A percentile compares a stretch with the other conserved stretches of the same genome.
Evolutionary conservation across 2,888 invertebrate species (phyloP).

Genomic region (Trachelus stipa): DNA sequence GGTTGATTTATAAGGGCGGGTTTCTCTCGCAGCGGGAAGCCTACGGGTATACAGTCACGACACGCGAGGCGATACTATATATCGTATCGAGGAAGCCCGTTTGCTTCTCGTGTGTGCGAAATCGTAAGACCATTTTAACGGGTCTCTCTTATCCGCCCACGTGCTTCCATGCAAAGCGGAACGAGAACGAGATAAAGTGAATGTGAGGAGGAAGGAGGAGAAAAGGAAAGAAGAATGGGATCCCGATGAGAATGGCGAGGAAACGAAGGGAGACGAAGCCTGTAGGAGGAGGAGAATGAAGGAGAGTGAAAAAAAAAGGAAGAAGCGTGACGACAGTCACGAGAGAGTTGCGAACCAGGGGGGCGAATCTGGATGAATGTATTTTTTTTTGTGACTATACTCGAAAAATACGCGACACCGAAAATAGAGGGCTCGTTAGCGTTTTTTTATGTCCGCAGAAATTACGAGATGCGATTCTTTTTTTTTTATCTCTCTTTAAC

Average conservation of each 20-base stretch:
- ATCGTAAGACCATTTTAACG: not conserved
- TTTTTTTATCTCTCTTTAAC: not conserved
- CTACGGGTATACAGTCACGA: not conserved
- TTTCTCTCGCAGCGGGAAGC: conserved; percentile 18
- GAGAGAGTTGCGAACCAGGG: not conserved
- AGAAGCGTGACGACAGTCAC: not conserved
- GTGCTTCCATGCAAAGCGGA: not conserved
- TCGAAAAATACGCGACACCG: not conserved
- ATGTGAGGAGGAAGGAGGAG: not conserved
- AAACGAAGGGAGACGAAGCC: not conserved
- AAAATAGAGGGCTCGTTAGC: not conserved
- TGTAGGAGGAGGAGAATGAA: not conserved
- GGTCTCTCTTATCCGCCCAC: conserved; percentile 1
- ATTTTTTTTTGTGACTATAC: not conserved
- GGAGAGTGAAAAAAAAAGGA: not conserved
- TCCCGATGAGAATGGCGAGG: not conserved
- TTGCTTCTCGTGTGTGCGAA: not conserved
- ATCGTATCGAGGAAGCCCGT: conserved; percentile 4
- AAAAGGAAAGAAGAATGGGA: conserved; percentile 1
- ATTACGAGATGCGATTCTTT: not conserved
- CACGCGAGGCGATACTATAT: not conserved
- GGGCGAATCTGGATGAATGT: not conserved
- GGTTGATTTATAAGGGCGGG: conserved; percentile 50
- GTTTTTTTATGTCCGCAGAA: not conserved
- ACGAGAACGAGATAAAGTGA: not conserved